Conservation (phyloP, 2,797 vertebrate genomes). For the Sus cebifrons region DNA sequence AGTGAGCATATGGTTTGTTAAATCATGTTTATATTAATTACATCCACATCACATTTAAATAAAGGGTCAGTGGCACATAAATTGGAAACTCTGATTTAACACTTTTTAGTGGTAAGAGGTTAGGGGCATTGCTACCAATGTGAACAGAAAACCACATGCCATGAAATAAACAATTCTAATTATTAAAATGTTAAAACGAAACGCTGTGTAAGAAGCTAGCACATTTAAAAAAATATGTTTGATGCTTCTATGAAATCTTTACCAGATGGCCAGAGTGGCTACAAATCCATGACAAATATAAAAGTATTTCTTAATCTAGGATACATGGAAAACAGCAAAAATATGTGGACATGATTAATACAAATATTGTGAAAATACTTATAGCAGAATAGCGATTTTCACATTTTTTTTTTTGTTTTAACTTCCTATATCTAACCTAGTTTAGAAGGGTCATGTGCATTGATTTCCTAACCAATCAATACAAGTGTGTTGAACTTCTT, state of each 20-base stretch:
- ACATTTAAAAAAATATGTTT: conserved; percentile 66
- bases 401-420: not conserved
- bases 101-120: conserved; percentile 80
- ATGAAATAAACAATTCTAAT: conserved; percentile 77
- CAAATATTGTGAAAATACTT: not conserved
- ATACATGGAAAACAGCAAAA: not conserved
- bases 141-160: conserved; percentile 78
- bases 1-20: conserved; percentile 90
- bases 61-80: conserved; percentile 83
- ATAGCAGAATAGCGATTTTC: not conserved
- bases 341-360: not conserved
- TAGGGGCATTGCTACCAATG: conserved; percentile 72
- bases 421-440: not conserved
- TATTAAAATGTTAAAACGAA: conserved; percentile 75
- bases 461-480: not conserved
- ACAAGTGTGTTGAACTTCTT: not conserved
- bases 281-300: not conserved
- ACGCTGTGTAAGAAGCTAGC: not conserved
- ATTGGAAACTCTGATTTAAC: conserved; percentile 82
- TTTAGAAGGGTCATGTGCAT: not conserved
- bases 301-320: conserved; percentile 41
- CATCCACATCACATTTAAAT: conserved; percentile 85
- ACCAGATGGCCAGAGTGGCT: conserved; percentile 50
- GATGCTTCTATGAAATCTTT: conserved; percentile 44
- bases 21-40: conserved; percentile 89